Base-by-base conservation (phyloP, 2,888 invertebrate genomes). In the Harpalus rubripes region DNA sequence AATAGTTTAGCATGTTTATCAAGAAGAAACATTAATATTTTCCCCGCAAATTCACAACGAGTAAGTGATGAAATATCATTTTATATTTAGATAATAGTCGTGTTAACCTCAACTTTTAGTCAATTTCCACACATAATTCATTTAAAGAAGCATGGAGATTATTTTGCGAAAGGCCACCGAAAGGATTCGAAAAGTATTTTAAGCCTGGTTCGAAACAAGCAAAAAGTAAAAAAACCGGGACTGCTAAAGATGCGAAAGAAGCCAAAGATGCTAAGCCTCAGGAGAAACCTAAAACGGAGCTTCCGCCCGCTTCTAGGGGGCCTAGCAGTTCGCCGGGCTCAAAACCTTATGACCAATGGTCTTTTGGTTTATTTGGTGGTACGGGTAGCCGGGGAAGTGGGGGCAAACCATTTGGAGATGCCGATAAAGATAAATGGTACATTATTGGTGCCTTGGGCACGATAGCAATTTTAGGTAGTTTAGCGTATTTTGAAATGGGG, bases 161-260 rank as follows among this genome's bases (percentile, higher is more conserved):
- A 85, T 93, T 96, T 87, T 95, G 96, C 89, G 95, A 96, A 88
- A 95, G 96, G 88, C 95, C 96, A 12, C 98, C 98, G 0, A 98
- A 98, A 91, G 98, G 98, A 0, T 98, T 98, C 91, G 98, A 98
- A 90, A 98, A 98, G 89, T 98, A 96, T 91, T 98, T 97, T 88
- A 94, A 95, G 89, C 95, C 95, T 7, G 93, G 93, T 22, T 90
- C 92, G 59, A 90, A 91, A 87, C 91, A 92, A 44, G 85, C 88
- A 85, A 87, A 86, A 44, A 72, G 86, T 39, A 85, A 89, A 1
- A 89, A 90, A 87, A 85, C 87, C 12, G 85, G 88, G 82, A 86
- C 87, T 81, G 86, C 88, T 68, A 93, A 93, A 89, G 93, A 93
- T 89, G 89, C 87, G 4, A 88, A 89, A 85, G 86, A 93, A 89